phyloP scores from a whole-genome alignment of 2,888 invertebrate species.

The Ctena decussata region DNA sequence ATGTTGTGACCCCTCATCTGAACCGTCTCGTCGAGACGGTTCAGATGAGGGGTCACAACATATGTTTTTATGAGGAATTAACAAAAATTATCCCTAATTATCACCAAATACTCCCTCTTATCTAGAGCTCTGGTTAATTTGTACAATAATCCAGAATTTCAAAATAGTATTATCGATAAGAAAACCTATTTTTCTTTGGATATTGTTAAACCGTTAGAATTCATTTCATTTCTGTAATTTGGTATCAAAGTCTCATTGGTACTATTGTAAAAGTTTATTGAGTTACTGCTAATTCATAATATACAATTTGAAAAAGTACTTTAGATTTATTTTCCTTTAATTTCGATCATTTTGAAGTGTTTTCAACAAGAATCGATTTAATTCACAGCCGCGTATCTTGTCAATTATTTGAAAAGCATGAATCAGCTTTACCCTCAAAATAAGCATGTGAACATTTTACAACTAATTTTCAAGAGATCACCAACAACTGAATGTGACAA shows the following conservation, averaged over 20 bases:
- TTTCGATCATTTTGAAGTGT: neutral
- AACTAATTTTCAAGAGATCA: no score
- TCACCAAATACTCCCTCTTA: no score
- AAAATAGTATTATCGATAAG: neutral
- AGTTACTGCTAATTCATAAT: slow-evolving; percentile 7
- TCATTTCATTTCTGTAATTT: neutral
- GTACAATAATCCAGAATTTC: neutral
- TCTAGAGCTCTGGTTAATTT: no score
- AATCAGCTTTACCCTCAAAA: neutral
- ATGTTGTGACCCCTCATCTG: no score
- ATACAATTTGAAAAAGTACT: neutral
- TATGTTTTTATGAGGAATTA: no score
- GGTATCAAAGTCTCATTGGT: neutral
- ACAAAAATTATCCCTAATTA: no score
- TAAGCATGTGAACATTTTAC: no score
- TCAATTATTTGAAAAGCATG: neutral
- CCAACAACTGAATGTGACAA: no score
- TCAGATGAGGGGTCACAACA: no score
- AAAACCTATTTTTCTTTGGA: neutral
- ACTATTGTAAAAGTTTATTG: neutral
- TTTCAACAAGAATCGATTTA: neutral
- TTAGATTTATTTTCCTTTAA: neutral
- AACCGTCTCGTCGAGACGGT: no score
- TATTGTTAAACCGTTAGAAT: neutral
- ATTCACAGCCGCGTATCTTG: neutral